A percentile compares a stretch with the other conserved stretches of the same genome.
Evolutionary conservation across 2,888 invertebrate genomes (phyloP).

Genomic region (Aplocera efformata): DNA sequence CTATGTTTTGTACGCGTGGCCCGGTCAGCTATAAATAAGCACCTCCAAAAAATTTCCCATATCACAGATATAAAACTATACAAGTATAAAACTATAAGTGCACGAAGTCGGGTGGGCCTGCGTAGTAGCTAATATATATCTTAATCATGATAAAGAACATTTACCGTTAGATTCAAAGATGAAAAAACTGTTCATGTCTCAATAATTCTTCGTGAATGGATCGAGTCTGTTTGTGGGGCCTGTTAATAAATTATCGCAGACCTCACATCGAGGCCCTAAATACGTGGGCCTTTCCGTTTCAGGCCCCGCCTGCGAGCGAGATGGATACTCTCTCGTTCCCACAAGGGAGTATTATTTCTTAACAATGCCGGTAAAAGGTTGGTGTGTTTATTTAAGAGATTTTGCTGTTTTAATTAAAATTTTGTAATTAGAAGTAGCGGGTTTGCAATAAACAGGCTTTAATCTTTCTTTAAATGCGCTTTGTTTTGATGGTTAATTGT

Average conservation of each 20-base stretch:
- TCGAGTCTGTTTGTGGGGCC: conserved; percentile 67
- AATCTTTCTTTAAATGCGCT: too few relatives aligned
- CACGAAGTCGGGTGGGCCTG: too few relatives aligned
- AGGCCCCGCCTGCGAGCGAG: conserved; percentile 64
- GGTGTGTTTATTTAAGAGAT: conserved; percentile 22
- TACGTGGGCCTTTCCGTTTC: conserved; percentile 55
- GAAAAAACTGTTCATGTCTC: conserved; percentile 35
- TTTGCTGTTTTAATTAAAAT: conserved; percentile 25
- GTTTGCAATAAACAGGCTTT: conserved; percentile 2
- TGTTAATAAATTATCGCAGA: conserved; percentile 71
- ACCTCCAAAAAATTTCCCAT: too few relatives aligned
- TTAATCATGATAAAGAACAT: conserved; percentile 52
- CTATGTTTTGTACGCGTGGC: too few relatives aligned
- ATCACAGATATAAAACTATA: too few relatives aligned
- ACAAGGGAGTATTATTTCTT: conserved; percentile 18
- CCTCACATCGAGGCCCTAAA: conserved; percentile 71
- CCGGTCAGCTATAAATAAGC: too few relatives aligned
- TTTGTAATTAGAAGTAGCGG: conserved; percentile 17
- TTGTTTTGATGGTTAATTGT: too few relatives aligned
- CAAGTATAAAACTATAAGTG: too few relatives aligned
- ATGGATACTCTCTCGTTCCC: conserved; percentile 29
- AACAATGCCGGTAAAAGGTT: conserved; percentile 20
- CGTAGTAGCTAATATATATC: conserved; percentile 43
- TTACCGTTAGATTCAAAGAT: conserved; percentile 39
- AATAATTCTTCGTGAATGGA: conserved; percentile 58